Conservation (phyloP, 2,888 invertebrate species). For the Chrysomela aeneicollis region DNA sequence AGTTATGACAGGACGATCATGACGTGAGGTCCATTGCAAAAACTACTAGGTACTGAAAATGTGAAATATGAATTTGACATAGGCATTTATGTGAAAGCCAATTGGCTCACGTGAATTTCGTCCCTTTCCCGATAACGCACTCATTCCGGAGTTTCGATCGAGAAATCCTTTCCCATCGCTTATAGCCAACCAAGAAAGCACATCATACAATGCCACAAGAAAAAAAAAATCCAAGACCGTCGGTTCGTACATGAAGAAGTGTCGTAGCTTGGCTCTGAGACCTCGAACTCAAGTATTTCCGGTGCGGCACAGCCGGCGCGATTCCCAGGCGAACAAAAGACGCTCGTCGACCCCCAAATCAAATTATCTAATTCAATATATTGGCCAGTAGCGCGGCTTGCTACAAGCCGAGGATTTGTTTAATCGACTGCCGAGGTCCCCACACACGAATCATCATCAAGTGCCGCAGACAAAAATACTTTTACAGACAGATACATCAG, state of each 20-base stretch:
- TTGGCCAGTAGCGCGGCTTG: slow-evolving; percentile 55
- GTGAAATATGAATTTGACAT: too few relatives aligned
- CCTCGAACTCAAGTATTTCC: slow-evolving; percentile 56
- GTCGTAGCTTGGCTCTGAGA: slow-evolving; percentile 6
- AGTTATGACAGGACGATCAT: too few relatives aligned
- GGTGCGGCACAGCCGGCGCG: slow-evolving; percentile 56
- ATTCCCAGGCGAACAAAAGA: slow-evolving; percentile 62
- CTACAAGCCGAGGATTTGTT: slow-evolving; percentile 52
- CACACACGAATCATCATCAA: slow-evolving; percentile 12
- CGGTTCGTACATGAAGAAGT: too few relatives aligned
- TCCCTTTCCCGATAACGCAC: too few relatives aligned
- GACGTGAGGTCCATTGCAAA: too few relatives aligned
- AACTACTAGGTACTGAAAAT: too few relatives aligned
- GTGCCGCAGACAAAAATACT: slow-evolving; percentile 11
- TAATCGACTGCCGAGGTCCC: slow-evolving; percentile 31
- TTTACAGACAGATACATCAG: neutral
- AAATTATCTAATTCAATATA: slow-evolving; percentile 62
- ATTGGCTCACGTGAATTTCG: too few relatives aligned
- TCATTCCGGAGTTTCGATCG: too few relatives aligned
- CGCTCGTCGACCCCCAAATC: slow-evolving; percentile 60
- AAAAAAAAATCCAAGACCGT: slow-evolving; percentile 40
- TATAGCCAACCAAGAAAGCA: too few relatives aligned
- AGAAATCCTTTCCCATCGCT: too few relatives aligned
- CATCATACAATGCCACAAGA: slow-evolving; percentile 3
- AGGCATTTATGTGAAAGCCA: too few relatives aligned